A percentile compares a stretch with the other conserved stretches of the same genome.
These are phyloP conservation scores for Oophaga pumilio DNA, from an alignment of 2,113 vertebrate genomes.

Conservation along the genomic window DNA sequence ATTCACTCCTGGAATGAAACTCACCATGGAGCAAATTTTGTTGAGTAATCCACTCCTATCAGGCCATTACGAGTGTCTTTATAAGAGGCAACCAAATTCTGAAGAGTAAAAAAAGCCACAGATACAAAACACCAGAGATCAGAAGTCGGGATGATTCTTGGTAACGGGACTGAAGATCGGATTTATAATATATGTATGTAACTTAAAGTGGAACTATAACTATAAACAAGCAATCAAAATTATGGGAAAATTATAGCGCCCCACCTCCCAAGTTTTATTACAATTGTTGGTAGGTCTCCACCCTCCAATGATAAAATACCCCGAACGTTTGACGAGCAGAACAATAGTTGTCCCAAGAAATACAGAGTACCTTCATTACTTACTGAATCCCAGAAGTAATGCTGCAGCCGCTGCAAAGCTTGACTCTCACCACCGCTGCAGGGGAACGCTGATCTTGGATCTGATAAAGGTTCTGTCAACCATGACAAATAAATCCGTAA, in stretches of 20 bases:
- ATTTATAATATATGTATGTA: too few relatives aligned
- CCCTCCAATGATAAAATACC: too few relatives aligned
- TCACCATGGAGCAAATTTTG: conserved; percentile 82
- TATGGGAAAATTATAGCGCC: too few relatives aligned
- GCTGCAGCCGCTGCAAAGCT: conserved; percentile 75
- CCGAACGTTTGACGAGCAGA: too few relatives aligned
- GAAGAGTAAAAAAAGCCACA: conserved; percentile 25
- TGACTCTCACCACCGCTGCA: conserved; percentile 78
- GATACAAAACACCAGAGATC: too few relatives aligned
- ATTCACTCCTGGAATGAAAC: neutral
- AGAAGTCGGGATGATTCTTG: too few relatives aligned
- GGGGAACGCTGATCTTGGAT: conserved; percentile 78
- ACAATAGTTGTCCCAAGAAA: too few relatives aligned
- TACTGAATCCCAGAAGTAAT: conserved; percentile 85
- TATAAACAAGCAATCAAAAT: too few relatives aligned
- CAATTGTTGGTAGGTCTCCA: too few relatives aligned
- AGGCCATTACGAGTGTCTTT: conserved; percentile 81
- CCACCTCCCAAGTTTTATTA: too few relatives aligned
- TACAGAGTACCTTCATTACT: conserved; percentile 49
- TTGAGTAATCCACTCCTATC: conserved; percentile 79
- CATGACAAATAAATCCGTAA: neutral
- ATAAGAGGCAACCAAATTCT: conserved; percentile 79
- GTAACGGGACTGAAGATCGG: too few relatives aligned
- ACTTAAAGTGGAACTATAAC: too few relatives aligned
- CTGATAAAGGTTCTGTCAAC: conserved; percentile 69